These are phyloP conservation scores for Lordiphosa collinella DNA, from an alignment of 1,140 invertebrate genomes.

Conservation along the genomic window DNA sequence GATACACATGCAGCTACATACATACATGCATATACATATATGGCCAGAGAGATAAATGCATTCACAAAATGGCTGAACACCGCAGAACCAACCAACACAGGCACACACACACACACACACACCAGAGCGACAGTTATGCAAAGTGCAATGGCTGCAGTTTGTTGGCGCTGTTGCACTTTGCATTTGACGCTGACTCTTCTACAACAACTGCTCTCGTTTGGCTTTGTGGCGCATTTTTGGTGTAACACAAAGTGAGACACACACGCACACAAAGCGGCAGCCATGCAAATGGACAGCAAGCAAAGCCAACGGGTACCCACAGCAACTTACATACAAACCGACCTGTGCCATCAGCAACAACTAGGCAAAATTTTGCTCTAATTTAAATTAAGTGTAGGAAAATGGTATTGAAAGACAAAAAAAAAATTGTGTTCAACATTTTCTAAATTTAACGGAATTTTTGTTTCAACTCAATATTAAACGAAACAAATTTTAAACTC, in stretches of 20 bases:
- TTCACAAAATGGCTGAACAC: constrained; percentile 71
- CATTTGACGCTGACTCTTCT: constrained; percentile 36
- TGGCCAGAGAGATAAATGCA: constrained; percentile 46
- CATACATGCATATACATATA: constrained; percentile 3
- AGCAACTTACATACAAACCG: constrained; percentile 2
- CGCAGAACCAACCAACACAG: constrained; percentile 48
- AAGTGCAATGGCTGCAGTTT: constrained; percentile 70
- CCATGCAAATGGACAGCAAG: constrained; percentile 40
- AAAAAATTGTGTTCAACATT: no score
- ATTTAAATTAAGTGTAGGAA: no score
- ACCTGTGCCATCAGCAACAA: constrained; percentile 1
- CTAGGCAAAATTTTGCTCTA: constrained; percentile 17
- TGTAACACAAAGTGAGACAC: constrained; percentile 69
- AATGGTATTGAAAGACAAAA: no score
- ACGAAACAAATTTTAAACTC: no score
- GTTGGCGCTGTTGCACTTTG: constrained; percentile 45
- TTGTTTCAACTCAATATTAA: no score
- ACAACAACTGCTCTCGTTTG: constrained; percentile 54
- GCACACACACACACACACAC: constrained; percentile 10
- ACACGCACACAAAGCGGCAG: constrained; percentile 20
- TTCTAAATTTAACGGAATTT: no score
- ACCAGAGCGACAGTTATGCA: constrained; percentile 55
- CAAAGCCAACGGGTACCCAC: constrained; percentile 52
- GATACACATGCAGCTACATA: constrained; percentile 6
- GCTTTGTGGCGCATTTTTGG: constrained; percentile 75